Evolutionary conservation across 2,888 invertebrate genomes (phyloP).

Genomic region (Sympetrum striolatum): DNA sequence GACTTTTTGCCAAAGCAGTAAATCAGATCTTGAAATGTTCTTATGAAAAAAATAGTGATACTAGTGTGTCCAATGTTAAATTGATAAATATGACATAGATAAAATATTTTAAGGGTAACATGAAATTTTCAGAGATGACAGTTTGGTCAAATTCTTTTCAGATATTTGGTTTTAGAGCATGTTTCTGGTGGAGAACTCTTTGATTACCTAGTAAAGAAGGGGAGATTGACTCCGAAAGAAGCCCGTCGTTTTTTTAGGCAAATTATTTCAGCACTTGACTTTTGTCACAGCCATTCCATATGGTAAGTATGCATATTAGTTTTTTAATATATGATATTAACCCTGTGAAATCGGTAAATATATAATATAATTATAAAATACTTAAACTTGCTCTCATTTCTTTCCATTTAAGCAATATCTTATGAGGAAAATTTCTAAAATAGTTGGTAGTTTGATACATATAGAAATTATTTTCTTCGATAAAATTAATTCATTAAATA

Average conservation of each 20-base stretch:
- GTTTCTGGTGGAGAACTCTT: constrained; percentile 99
- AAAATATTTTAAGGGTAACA: too few relatives aligned
- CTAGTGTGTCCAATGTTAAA: too few relatives aligned
- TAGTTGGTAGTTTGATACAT: background rate
- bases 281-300: constrained; percentile 99
- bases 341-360: too few relatives aligned
- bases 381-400: background rate
- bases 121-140: too few relatives aligned
- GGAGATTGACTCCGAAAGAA: constrained; percentile 95
- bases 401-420: background rate
- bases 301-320: constrained; percentile 72
- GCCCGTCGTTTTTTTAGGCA: constrained; percentile 96
- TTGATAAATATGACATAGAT: too few relatives aligned
- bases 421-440: background rate
- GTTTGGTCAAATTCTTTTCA: constrained; percentile 58
- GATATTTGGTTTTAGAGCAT: constrained; percentile 97
- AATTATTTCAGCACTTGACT: constrained; percentile 98
- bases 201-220: constrained; percentile 98
- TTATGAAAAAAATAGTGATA: too few relatives aligned
- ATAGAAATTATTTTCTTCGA: background rate
- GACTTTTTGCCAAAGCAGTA: too few relatives aligned
- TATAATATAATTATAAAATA: too few relatives aligned
- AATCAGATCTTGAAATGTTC: too few relatives aligned
- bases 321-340: background rate
- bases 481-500: too few relatives aligned